Conservation (phyloP, 53 echinoderm and acorn worm genomes). For the Apostichopus leukothele region DNA sequence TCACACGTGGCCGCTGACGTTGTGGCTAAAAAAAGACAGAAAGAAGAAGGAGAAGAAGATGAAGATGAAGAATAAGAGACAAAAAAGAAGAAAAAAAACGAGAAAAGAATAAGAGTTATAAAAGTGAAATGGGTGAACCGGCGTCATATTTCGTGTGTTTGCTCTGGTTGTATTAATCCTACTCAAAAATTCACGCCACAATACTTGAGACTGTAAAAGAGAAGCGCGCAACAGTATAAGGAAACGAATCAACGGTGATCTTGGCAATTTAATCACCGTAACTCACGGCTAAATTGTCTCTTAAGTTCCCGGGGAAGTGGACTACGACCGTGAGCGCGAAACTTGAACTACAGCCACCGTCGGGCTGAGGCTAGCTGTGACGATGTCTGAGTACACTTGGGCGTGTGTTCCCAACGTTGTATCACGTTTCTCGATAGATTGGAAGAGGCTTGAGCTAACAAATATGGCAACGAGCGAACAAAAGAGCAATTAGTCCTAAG, state of each 20-base stretch:
- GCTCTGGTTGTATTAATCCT: conserved; percentile 46
- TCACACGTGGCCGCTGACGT: conserved; percentile 29
- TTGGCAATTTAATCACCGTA: conserved; percentile 49
- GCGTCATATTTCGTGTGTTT: conserved; percentile 40
- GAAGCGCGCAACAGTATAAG: not conserved
- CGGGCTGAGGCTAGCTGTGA: conserved; percentile 27
- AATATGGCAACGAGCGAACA: not conserved
- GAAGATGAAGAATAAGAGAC: not conserved
- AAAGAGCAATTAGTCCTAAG: conserved; percentile 46
- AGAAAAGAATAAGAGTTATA: not conserved
- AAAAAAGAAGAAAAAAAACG: not conserved
- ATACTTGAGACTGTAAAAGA: conserved; percentile 31
- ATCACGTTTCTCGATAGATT: conserved; percentile 45
- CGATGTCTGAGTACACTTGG: conserved; percentile 35
- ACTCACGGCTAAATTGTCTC: conserved; percentile 52
- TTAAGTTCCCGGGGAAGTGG: conserved; percentile 44
- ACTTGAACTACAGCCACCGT: not conserved
- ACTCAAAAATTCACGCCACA: conserved; percentile 44
- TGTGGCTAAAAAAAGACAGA: not conserved
- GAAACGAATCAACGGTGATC: conserved; percentile 41
- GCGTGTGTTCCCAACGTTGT: conserved; percentile 33
- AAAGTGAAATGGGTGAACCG: conserved; percentile 24
- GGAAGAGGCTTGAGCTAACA: conserved; percentile 33
- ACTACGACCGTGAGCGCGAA: conserved; percentile 42
- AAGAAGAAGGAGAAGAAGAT: not conserved